phyloP scores from a whole-genome alignment of 2,113 vertebrate species.

The Megatriorchis doriae region DNA sequence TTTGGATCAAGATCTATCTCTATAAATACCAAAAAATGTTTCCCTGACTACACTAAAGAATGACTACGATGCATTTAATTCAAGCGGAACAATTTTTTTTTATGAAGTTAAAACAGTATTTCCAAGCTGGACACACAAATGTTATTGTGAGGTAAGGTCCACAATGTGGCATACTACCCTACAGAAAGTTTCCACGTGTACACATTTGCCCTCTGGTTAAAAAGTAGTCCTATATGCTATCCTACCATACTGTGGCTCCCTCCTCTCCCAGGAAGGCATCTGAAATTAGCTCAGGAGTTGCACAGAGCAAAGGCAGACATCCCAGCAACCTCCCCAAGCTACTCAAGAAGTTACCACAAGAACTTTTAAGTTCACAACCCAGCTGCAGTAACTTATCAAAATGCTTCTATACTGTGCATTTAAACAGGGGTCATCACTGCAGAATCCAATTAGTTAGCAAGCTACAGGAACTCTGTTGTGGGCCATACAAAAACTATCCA shows the following conservation, averaged over 20 bases:
- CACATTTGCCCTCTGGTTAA: not conserved
- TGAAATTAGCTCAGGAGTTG: not conserved
- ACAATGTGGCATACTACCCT: not conserved
- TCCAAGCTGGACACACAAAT: not conserved
- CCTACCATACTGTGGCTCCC: not conserved
- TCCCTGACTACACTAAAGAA: not conserved
- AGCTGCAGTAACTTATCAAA: not conserved
- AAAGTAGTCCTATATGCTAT: not conserved
- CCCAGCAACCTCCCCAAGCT: not conserved
- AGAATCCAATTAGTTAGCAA: not conserved
- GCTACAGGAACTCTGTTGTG: not conserved
- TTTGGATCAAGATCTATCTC: not conserved
- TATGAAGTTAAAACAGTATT: not conserved
- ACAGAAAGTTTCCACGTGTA: not conserved
- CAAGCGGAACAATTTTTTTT: not conserved
- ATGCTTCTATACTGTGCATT: not conserved
- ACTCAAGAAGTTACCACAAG: not conserved
- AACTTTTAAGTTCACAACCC: accelerated
- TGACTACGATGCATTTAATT: not conserved
- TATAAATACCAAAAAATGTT: not conserved
- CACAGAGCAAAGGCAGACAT: not conserved
- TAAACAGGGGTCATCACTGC: not conserved
- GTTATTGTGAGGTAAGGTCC: not conserved
- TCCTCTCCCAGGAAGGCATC: not conserved
- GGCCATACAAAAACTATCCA: not conserved